phyloP scores from a whole-genome alignment of 2,113 vertebrate species.

The Himantopus leucocephalus region DNA sequence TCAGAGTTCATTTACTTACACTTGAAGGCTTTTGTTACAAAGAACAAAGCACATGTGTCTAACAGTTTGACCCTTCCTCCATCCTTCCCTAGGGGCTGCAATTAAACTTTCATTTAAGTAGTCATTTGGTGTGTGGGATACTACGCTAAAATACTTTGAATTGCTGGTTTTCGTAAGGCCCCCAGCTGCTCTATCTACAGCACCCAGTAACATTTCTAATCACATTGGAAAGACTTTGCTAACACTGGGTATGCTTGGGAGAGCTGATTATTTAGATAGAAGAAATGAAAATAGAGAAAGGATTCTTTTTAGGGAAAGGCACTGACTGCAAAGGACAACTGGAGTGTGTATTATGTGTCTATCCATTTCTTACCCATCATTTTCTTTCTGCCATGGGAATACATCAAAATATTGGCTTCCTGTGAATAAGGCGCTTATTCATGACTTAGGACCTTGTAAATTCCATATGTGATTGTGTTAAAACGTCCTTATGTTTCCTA shows the following conservation, averaged over 20 bases:
- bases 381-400: conserved; percentile 44
- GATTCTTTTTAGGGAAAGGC: conserved; percentile 4
- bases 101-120: conserved; percentile 65
- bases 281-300: conserved; percentile 40
- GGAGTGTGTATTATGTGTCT: conserved; percentile 34
- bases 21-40: conserved; percentile 57
- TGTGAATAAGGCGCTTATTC: conserved; percentile 46
- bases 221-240: conserved; percentile 6
- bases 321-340: conserved; percentile 42
- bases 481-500: conserved; percentile 45
- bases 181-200: conserved; percentile 28
- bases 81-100: conserved; percentile 49
- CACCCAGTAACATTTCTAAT: conserved; percentile 45
- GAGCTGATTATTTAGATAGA: conserved; percentile 41
- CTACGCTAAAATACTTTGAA: conserved; percentile 44
- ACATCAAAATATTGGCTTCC: conserved; percentile 51
- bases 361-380: conserved; percentile 29
- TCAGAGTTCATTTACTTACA: conserved; percentile 49
- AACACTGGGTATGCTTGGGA: neutral
- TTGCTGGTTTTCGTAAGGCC: conserved; percentile 24
- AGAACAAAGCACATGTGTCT: conserved; percentile 62
- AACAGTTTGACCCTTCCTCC: conserved; percentile 59
- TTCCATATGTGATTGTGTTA: conserved; percentile 51
- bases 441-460: conserved; percentile 51
- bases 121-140: conserved; percentile 47